Conservation (phyloP, 2,888 invertebrate genomes). For the Aporophyla nigra region DNA sequence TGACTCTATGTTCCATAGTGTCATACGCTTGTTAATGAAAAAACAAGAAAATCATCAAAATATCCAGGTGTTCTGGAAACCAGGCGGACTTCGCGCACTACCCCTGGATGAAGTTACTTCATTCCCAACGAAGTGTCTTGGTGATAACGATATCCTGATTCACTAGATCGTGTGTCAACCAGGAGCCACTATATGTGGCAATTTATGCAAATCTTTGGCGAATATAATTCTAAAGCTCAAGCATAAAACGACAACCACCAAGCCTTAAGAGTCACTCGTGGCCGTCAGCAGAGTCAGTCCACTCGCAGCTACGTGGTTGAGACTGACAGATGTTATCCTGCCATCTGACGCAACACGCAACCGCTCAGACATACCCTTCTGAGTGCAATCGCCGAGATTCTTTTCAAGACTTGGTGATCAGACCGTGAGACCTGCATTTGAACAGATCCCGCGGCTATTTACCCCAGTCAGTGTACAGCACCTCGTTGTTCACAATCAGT, state of each 20-base stretch:
- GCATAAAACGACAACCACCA: constrained; percentile 1
- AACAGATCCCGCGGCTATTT: background rate
- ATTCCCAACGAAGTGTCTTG: background rate
- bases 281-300: background rate
- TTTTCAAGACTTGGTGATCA: constrained; percentile 12
- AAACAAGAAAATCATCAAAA: background rate
- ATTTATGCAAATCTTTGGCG: background rate
- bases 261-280: constrained; percentile 1
- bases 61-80: background rate
- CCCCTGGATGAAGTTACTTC: background rate
- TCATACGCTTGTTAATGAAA: no score
- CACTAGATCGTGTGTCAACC: background rate
- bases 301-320: background rate
- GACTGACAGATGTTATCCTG: background rate
- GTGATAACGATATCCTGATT: background rate
- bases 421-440: background rate
- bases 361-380: background rate
- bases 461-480: constrained; percentile 21
- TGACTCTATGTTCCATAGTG: no score
- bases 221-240: background rate
- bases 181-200: background rate
- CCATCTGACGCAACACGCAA: background rate
- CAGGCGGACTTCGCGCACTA: background rate
- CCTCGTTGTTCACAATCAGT: background rate
- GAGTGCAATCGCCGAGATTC: background rate